phyloP scores from a whole-genome alignment of 2,888 invertebrate species.

The Agrotis exclamationis region DNA sequence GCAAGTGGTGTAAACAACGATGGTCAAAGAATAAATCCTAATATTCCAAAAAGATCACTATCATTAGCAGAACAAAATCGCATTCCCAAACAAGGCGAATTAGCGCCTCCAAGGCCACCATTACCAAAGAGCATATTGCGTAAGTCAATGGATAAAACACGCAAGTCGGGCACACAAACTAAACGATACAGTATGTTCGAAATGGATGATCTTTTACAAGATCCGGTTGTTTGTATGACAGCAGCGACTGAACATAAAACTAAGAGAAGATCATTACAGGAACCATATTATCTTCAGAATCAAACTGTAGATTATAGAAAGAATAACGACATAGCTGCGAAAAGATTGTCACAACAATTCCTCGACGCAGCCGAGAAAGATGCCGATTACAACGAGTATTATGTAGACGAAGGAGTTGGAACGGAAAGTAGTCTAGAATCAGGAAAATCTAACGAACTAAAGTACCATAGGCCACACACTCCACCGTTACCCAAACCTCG shows the following conservation, averaged over 20 bases:
- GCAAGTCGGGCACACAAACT: slow-evolving; percentile 87
- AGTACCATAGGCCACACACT: slow-evolving; percentile 87
- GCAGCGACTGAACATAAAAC: slow-evolving; percentile 88
- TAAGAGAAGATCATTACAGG: slow-evolving; percentile 94
- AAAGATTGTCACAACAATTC: slow-evolving; percentile 89
- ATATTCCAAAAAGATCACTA: slow-evolving; percentile 93
- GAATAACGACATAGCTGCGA: slow-evolving; percentile 90
- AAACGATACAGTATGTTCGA: slow-evolving; percentile 96
- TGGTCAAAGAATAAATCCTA: slow-evolving; percentile 87
- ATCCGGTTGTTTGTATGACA: slow-evolving; percentile 85
- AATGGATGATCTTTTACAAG: slow-evolving; percentile 91
- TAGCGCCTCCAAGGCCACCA: slow-evolving; percentile 93
- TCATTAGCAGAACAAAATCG: slow-evolving; percentile 91
- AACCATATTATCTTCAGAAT: slow-evolving; percentile 92
- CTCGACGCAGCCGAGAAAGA: slow-evolving; percentile 90
- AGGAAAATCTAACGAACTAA: slow-evolving; percentile 90
- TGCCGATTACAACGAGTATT: slow-evolving; percentile 89
- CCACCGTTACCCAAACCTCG: slow-evolving; percentile 89
- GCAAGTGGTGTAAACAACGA: slow-evolving; percentile 93
- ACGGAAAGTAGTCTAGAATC: slow-evolving; percentile 92
- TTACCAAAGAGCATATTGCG: slow-evolving; percentile 94
- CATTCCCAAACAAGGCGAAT: slow-evolving; percentile 85
- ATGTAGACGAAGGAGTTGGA: slow-evolving; percentile 92
- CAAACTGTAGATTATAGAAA: slow-evolving; percentile 88
- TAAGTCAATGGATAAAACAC: slow-evolving; percentile 91